These are phyloP conservation scores for Pogonomyrmex californicus DNA, from an alignment of 1,140 invertebrate genomes.

Conservation along the genomic window DNA sequence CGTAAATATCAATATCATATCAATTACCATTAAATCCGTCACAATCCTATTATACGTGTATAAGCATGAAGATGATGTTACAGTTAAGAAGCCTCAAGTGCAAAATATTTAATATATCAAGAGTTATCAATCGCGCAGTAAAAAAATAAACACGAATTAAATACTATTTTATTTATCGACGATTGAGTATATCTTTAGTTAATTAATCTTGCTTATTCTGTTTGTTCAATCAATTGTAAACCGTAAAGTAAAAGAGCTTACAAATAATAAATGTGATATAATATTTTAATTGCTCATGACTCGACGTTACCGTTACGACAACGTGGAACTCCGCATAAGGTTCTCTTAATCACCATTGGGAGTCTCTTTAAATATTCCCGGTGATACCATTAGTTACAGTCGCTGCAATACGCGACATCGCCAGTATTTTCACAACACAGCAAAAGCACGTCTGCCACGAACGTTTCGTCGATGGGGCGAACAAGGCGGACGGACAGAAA, in stretches of 20 bases:
- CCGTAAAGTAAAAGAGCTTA: neutral
- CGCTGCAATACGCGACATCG: slow-evolving; percentile 15
- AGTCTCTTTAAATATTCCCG: slow-evolving; percentile 23
- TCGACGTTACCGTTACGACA: neutral
- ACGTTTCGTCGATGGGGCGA: slow-evolving; percentile 8
- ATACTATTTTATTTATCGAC: neutral
- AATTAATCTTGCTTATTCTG: neutral
- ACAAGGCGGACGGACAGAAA: neutral
- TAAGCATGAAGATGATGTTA: neutral
- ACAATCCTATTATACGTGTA: neutral
- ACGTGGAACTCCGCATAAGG: neutral
- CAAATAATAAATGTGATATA: neutral
- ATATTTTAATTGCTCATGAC: slow-evolving; percentile 33
- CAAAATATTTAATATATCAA: neutral
- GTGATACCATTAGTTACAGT: slow-evolving; percentile 21
- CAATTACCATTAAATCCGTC: slow-evolving; percentile 27
- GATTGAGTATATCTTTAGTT: neutral
- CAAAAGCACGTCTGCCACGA: slow-evolving; percentile 19
- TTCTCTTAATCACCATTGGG: slow-evolving; percentile 29
- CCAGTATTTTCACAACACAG: slow-evolving; percentile 6
- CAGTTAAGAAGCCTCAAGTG: neutral
- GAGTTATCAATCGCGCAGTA: neutral
- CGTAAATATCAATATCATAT: neutral
- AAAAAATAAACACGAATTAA: neutral
- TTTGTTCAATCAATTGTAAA: neutral